Evolutionary conservation across 2,797 vertebrate species (phyloP).

Genomic region (Enteromius trimaculatus): DNA sequence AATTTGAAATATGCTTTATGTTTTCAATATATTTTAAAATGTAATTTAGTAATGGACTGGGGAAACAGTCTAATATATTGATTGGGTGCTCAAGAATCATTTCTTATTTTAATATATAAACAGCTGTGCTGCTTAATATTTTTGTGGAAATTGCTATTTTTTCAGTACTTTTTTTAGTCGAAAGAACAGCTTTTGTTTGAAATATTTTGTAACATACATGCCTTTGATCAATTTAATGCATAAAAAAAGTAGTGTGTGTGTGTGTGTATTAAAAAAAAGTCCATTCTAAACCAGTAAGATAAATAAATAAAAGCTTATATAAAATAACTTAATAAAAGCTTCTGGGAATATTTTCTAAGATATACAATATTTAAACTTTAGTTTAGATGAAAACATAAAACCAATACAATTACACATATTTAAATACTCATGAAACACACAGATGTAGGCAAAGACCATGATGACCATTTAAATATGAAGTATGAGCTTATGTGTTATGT

Average conservation of each 20-base stretch:
- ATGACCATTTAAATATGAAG: neutral
- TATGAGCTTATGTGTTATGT: neutral
- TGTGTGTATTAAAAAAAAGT: neutral
- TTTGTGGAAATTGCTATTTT: neutral
- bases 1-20: neutral
- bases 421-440: neutral
- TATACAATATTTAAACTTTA: neutral
- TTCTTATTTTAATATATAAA: neutral
- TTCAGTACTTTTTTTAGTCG: neutral
- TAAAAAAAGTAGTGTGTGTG: neutral
- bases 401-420: neutral
- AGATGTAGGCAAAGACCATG: constrained; percentile 2
- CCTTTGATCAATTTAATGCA: neutral
- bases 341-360: neutral
- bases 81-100: neutral
- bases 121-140: neutral
- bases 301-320: too few relatives aligned
- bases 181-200: neutral
- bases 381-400: constrained; percentile 6
- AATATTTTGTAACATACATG: neutral
- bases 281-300: neutral
- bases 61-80: neutral
- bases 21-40: neutral
- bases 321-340: neutral
- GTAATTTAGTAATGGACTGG: neutral